Conservation (phyloP, 2,113 vertebrate species). For the Bambusicola thoracicus region DNA sequence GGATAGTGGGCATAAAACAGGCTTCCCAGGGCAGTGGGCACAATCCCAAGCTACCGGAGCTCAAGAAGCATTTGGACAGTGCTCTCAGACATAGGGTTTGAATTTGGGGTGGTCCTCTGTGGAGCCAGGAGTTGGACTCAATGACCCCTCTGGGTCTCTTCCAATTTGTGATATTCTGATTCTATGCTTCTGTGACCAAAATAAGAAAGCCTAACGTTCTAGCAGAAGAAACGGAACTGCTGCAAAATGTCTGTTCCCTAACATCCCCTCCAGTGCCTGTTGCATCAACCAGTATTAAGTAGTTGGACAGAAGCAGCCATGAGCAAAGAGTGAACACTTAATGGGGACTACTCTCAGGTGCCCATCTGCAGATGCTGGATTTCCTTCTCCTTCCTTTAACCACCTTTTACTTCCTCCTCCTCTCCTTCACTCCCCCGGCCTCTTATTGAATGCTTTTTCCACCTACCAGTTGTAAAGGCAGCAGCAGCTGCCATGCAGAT, state of each 20-base stretch:
- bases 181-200: not conserved
- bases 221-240: not conserved
- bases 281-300: not conserved
- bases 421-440: not conserved
- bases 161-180: too few relatives aligned
- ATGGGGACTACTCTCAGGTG: accelerated
- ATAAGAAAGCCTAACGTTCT: not conserved
- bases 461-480: not conserved
- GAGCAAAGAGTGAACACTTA: accelerated
- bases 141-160: too few relatives aligned
- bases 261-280: accelerated
- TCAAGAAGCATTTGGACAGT: too few relatives aligned
- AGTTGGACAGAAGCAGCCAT: accelerated
- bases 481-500: not conserved
- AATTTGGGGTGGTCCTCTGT: too few relatives aligned
- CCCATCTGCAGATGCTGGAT: not conserved
- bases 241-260: not conserved
- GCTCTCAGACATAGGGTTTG: too few relatives aligned
- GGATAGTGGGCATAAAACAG: too few relatives aligned
- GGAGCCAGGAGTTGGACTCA: too few relatives aligned
- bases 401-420: not conserved
- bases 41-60: too few relatives aligned
- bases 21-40: too few relatives aligned
- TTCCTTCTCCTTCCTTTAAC: not conserved
- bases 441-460: not conserved